A percentile compares a stretch with the other conserved stretches of the same genome.
Conservation (phyloP, 1,140 invertebrate genomes). For the Mya arenaria region DNA sequence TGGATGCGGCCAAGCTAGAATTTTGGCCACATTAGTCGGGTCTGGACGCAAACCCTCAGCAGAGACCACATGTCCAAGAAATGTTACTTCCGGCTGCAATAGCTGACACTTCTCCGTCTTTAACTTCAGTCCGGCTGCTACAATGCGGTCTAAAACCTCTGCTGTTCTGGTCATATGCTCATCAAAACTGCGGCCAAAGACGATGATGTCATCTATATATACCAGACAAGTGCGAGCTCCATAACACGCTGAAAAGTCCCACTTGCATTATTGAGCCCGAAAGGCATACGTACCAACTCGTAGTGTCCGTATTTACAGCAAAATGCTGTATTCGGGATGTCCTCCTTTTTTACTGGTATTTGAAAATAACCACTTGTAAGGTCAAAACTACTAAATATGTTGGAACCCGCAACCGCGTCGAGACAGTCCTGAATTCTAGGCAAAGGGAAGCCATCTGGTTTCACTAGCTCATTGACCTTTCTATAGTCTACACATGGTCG, state of each 20-base stretch:
- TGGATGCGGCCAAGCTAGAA: no score
- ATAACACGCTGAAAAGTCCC: no score
- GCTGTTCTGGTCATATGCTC: no score
- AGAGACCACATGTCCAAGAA: no score
- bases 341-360: conserved; percentile 17
- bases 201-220: conserved; percentile 56
- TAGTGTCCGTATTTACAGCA: background rate
- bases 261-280: background rate
- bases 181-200: no score
- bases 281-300: background rate
- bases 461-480: background rate
- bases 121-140: no score
- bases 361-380: conserved; percentile 14
- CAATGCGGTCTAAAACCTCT: no score
- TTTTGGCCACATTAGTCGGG: no score
- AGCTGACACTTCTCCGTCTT: no score
- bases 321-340: conserved; percentile 30
- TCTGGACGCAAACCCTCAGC: no score
- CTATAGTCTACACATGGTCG: conserved; percentile 27
- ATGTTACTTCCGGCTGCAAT: no score
- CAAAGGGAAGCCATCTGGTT: conserved; percentile 1
- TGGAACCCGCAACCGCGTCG: conserved; percentile 13
- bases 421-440: conserved; percentile 23
- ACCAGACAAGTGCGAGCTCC: conserved; percentile 18
- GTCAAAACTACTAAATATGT: conserved; percentile 8